phyloP scores from a whole-genome alignment of 2,888 invertebrate genomes.

The Cosmia trapezina region DNA sequence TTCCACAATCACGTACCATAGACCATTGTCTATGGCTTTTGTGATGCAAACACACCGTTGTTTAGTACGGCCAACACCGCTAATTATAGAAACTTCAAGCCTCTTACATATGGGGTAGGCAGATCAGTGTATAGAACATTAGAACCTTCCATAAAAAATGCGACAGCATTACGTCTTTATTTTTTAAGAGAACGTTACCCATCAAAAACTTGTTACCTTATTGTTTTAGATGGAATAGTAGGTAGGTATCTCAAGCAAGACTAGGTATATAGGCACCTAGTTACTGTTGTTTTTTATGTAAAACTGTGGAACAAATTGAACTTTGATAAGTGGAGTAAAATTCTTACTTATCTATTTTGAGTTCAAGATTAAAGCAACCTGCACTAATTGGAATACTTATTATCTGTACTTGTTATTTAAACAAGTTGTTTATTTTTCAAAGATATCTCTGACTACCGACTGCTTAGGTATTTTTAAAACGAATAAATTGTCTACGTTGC shows the following conservation, averaged over 20 bases:
- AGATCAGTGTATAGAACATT: not conserved
- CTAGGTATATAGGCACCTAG: too few relatives aligned
- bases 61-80: slow-evolving; percentile 54
- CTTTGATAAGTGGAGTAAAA: not conserved
- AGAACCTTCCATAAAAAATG: not conserved
- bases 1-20: slow-evolving; percentile 59
- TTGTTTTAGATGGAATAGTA: not conserved
- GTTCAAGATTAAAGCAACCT: not conserved
- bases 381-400: not conserved
- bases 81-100: slow-evolving; percentile 55
- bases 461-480: slow-evolving; percentile 13
- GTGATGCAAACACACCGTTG: slow-evolving; percentile 64
- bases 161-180: not conserved
- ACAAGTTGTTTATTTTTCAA: slow-evolving; percentile 23
- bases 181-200: not conserved
- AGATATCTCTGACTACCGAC: slow-evolving; percentile 13
- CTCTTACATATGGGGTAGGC: not conserved
- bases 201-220: not conserved
- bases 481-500: slow-evolving; percentile 5
- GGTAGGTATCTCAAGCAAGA: too few relatives aligned
- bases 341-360: not conserved
- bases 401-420: slow-evolving; percentile 1
- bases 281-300: not conserved
- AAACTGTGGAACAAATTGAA: not conserved
- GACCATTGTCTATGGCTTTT: slow-evolving; percentile 68